These are phyloP conservation scores for Tromatobia lineatoria DNA, from an alignment of 2,888 invertebrate genomes.

Conservation along the genomic window DNA sequence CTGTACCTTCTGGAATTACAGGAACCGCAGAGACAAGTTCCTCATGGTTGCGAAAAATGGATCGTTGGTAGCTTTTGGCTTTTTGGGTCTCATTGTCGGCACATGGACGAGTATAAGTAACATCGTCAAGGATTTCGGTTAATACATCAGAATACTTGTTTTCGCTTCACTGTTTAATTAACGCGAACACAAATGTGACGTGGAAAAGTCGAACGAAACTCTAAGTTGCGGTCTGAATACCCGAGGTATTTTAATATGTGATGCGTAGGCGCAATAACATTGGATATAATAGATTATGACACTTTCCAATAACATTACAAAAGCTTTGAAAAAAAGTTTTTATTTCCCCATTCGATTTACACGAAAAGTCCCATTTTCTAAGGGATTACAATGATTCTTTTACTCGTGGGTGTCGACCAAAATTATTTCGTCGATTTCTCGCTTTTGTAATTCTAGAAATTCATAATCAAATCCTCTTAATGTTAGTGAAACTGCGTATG, in stretches of 20 bases:
- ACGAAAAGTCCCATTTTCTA: too few species aligned
- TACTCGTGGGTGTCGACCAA: too few species aligned
- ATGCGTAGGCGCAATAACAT: background rate
- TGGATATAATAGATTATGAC: too few species aligned
- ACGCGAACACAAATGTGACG: background rate
- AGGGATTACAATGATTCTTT: too few species aligned
- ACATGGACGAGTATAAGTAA: constrained; percentile 90
- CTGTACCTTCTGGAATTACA: constrained; percentile 92
- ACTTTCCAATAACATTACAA: background rate
- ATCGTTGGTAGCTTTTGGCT: constrained; percentile 89
- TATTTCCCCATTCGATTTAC: too few species aligned
- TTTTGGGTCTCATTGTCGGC: constrained; percentile 90
- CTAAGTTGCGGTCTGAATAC: background rate
- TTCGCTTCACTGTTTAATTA: background rate
- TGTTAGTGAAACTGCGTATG: too few species aligned
- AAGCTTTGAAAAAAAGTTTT: too few species aligned
- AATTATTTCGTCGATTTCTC: too few species aligned
- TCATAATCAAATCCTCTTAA: too few species aligned
- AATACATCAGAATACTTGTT: constrained; percentile 42
- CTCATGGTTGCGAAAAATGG: constrained; percentile 89
- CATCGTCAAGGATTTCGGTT: constrained; percentile 88
- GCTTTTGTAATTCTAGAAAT: too few species aligned
- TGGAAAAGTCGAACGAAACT: background rate
- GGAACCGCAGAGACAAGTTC: constrained; percentile 86
- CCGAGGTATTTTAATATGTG: background rate